phyloP scores from a whole-genome alignment of 2,797 vertebrate genomes.

The Alca torda region DNA sequence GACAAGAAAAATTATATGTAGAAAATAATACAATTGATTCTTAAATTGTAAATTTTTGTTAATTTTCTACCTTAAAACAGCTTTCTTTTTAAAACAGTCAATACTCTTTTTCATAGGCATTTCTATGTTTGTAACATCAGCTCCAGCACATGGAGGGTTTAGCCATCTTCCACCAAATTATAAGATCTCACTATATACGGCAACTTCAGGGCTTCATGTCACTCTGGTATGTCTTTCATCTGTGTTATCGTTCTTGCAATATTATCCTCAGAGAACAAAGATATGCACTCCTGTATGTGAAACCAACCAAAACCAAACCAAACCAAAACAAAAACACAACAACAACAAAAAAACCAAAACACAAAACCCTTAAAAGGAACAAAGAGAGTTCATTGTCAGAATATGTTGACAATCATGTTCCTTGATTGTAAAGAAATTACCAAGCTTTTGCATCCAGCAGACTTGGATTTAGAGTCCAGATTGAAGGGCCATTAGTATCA shows the following conservation, averaged over 20 bases:
- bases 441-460: not conserved
- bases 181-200: no score
- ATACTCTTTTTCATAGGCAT: no score
- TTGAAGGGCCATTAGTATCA: not conserved
- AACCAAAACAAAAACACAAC: not conserved
- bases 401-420: not conserved
- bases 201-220: no score
- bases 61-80: not conserved
- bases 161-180: no score
- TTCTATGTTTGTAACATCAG: no score
- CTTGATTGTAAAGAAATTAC: not conserved
- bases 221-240: not conserved
- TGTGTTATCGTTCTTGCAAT: not conserved
- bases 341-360: accelerated
- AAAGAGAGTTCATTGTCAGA: not conserved
- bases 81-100: not conserved
- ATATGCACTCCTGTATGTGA: not conserved
- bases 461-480: not conserved
- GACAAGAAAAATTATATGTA: not conserved
- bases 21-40: not conserved
- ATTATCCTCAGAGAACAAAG: not conserved
- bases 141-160: no score
- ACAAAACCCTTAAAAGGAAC: not conserved
- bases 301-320: no score
- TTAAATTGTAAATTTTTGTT: not conserved